Evolutionary conservation across 2,888 invertebrate species (phyloP).

Genomic region (Lagria hirta): DNA sequence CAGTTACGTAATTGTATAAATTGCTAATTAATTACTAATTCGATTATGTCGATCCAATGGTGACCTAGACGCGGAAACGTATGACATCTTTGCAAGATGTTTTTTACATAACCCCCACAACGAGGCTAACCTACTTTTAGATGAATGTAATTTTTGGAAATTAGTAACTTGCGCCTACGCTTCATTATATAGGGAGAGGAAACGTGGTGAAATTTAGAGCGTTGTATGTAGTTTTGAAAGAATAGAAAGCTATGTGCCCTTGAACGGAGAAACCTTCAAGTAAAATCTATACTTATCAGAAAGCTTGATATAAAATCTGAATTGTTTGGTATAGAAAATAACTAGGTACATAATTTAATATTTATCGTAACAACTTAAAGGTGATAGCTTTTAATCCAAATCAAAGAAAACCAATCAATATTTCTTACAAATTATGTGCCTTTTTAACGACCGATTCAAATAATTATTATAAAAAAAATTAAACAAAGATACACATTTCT

Average conservation of each 20-base stretch:
- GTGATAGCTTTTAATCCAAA: too few relatives aligned
- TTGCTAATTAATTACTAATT: constrained; percentile 21
- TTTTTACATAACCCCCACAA: not conserved
- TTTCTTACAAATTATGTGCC: too few relatives aligned
- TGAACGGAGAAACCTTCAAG: constrained; percentile 16
- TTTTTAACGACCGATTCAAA: too few relatives aligned
- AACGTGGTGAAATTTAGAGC: constrained; percentile 16
- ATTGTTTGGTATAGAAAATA: too few relatives aligned
- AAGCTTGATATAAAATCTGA: too few relatives aligned
- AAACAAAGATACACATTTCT: too few relatives aligned
- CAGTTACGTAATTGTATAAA: constrained; percentile 19
- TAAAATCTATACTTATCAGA: constrained; percentile 15
- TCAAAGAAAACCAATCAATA: too few relatives aligned
- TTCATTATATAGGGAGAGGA: constrained; percentile 8
- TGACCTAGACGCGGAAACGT: constrained; percentile 21
- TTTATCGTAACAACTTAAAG: too few relatives aligned
- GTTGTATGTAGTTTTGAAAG: constrained; percentile 14
- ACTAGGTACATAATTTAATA: too few relatives aligned
- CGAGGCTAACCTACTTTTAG: constrained; percentile 10
- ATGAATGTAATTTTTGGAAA: too few relatives aligned
- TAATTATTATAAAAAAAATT: too few relatives aligned
- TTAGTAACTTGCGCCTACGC: too few relatives aligned
- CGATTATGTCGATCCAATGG: constrained; percentile 14
- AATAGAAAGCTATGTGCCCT: constrained; percentile 20
- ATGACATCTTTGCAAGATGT: constrained; percentile 8